Evolutionary conservation across 2,113 vertebrate genomes (phyloP).

Genomic region (Campylorhamphus procurvoides): DNA sequence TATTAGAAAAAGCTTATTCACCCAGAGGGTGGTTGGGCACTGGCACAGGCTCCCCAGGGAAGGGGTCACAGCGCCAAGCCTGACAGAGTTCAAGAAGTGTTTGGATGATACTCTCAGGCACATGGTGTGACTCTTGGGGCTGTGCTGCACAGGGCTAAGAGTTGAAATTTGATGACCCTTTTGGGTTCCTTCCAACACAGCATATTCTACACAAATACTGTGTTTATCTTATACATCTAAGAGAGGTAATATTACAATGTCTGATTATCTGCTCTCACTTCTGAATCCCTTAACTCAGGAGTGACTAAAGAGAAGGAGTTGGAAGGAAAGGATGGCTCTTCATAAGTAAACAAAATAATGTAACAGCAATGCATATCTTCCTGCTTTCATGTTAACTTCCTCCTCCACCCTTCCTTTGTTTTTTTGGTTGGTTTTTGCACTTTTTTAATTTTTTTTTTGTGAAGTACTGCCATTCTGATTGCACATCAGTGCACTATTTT

Average conservation of each 20-base stretch:
- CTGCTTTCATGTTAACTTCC: not conserved
- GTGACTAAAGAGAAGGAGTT: not conserved
- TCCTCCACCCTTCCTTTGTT: rapidly evolving
- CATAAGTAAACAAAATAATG: not conserved
- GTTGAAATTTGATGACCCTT: rapidly evolving
- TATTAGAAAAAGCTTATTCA: rapidly evolving
- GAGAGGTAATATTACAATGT: not conserved
- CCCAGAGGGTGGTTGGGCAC: rapidly evolving
- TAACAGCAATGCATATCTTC: not conserved
- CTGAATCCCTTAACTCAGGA: not conserved
- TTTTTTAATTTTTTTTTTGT: too few species aligned
- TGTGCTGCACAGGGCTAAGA: not conserved
- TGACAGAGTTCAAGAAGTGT: not conserved
- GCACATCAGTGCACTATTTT: rapidly evolving
- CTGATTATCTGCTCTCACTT: not conserved
- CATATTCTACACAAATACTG: not conserved
- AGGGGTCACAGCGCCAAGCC: not conserved
- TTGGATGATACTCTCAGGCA: not conserved
- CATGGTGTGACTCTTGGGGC: too few species aligned
- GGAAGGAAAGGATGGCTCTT: not conserved
- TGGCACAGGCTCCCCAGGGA: not conserved
- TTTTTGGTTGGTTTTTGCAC: not conserved
- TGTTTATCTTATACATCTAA: not conserved
- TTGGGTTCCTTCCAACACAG: not conserved
- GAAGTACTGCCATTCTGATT: not conserved